Evolutionary conservation across 2,113 vertebrate species (phyloP).

Genomic region (Apteryx owenii): DNA sequence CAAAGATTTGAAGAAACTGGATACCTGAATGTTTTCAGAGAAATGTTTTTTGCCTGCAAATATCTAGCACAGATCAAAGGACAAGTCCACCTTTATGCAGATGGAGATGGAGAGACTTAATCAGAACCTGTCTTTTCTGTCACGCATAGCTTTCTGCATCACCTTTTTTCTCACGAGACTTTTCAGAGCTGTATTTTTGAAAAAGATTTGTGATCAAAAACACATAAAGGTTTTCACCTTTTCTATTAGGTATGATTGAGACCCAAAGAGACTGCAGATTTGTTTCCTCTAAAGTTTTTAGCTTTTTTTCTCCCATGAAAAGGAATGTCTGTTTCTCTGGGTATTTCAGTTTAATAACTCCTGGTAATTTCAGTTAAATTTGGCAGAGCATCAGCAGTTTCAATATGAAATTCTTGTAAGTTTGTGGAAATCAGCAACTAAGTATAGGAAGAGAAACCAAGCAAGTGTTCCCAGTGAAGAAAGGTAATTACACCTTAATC

Average conservation of each 20-base stretch:
- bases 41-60: neutral
- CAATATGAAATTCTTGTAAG: neutral
- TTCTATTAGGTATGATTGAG: neutral
- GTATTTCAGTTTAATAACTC: slow-evolving; percentile 31
- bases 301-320: neutral
- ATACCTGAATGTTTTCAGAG: neutral
- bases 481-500: slow-evolving; percentile 45
- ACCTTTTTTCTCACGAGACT: neutral
- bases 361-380: slow-evolving; percentile 18
- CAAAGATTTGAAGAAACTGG: neutral
- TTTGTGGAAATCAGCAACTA: neutral
- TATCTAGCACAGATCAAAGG: neutral
- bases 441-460: neutral
- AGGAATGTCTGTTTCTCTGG: neutral
- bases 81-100: neutral
- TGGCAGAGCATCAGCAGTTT: slow-evolving; percentile 18
- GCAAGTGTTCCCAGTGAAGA: neutral
- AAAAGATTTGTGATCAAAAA: neutral
- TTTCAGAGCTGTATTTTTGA: neutral
- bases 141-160: neutral
- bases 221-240: neutral
- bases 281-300: slow-evolving; percentile 6
- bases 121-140: neutral
- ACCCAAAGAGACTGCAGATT: neutral
- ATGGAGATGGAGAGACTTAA: neutral